Percentiles rank a stretch among this genome's conserved stretches.
These are phyloP conservation scores for Trinorchestia longiramus DNA, from an alignment of 1,140 invertebrate genomes.

Conservation along the genomic window DNA sequence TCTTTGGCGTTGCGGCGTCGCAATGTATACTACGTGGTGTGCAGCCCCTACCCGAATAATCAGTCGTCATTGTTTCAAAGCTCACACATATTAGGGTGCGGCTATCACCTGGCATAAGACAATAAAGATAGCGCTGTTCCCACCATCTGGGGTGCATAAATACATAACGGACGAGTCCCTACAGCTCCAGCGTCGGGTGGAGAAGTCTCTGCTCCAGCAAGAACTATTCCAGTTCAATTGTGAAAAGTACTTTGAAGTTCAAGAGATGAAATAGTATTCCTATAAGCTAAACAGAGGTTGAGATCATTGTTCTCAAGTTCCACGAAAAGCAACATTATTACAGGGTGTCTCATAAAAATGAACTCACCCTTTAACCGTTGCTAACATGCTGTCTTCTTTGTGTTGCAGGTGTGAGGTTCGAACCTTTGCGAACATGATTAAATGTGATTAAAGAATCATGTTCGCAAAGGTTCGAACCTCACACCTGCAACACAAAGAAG, in stretches of 20 bases:
- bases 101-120: slow-evolving; percentile 40
- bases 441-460: too few species aligned
- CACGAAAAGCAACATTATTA: too few species aligned
- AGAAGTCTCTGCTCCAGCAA: background rate
- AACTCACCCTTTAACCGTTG: too few species aligned
- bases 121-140: slow-evolving; percentile 3
- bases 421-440: too few species aligned
- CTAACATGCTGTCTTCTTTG: too few species aligned
- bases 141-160: slow-evolving; percentile 25
- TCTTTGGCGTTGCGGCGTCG: background rate
- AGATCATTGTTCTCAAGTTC: background rate
- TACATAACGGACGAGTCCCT: background rate
- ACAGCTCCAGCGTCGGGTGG: background rate
- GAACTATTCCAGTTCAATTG: background rate
- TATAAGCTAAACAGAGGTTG: background rate
- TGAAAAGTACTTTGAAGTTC: background rate
- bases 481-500: too few species aligned
- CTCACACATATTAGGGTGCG: background rate
- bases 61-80: slow-evolving; percentile 1
- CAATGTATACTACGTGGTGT: background rate
- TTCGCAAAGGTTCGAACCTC: too few species aligned
- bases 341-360: too few species aligned
- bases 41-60: background rate
- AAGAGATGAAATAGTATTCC: background rate
- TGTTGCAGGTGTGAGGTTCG: too few species aligned